Base-by-base conservation (phyloP, 2,113 vertebrate species). In the Chaetops frenatus region DNA sequence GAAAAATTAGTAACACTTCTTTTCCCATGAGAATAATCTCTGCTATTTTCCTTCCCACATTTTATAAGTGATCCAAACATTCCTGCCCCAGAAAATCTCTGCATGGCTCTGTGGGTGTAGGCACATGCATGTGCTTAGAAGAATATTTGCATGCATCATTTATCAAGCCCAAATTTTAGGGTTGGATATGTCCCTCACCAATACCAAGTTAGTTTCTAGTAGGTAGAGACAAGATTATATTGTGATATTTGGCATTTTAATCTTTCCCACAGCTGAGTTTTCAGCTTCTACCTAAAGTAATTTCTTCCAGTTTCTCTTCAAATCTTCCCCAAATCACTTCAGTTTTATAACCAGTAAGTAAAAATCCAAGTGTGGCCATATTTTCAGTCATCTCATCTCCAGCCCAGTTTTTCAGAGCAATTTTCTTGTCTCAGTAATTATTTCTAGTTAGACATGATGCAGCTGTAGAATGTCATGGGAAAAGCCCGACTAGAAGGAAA, bases 361-460 rank as follows among this genome's bases (percentile, higher is more conserved):
- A 77, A 86, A 91, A 79, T 81, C 31, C 28, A 72, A 92, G 28
- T 86, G 36, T 95, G 53, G 47, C 53, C 31, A 48, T 86, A 94
- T 95, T 95, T 76, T 42, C 25, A 96, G 66, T 85, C 81, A 40
- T 85, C 58, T 76, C 61, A 79, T 57, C 91, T 84, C 53, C 69
- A 69, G 72, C 57, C 40, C 76, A 84, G 44, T 78, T 95, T 92
- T 92, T 81, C 48, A 76, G 11, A 23, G 38, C 57, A 96, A 72
- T 87, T 82, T 95, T 94, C 80, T 89, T 67, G 57, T 85, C 67
- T 94, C 73, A 53, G 53, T 81, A 89, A 84, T 89, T 96, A 91
- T 64, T 91, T 91, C 62, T 81, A 81, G 78, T 72, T 85, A 89
- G 28, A 71, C 36, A n/a, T 48, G 60, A 88, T 83, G 54, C 54